Base-by-base conservation (phyloP, 2,888 invertebrate genomes). In the Oxystoma pomonae region DNA sequence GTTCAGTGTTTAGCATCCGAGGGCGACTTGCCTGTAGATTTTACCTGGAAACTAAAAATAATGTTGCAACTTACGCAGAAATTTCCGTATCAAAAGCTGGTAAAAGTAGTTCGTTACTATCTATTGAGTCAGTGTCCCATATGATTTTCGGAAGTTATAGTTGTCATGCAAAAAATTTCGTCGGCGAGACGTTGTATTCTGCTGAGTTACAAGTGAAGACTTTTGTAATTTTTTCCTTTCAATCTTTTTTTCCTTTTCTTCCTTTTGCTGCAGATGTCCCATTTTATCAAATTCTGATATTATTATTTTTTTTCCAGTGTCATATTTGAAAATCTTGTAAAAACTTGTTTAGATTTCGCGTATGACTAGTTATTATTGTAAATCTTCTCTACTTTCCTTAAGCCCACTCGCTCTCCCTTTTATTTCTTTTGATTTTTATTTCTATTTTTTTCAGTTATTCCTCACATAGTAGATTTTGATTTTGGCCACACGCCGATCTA, bases 391-490 rank as follows among this genome's bases (percentile, higher is more conserved):
- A 50, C 12, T 50, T 50, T 50, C 50, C 50, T 50, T 50, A 50
- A 50, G 35, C 12, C 12, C 35, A 35, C 35, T 35, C 12, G 35
- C 12, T 12, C 3, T 35, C 35, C 3, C 35, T 35, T 35, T 12
- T 35, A 7, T 35, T 35, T 35, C 35, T 35, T 7, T 35, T 35
- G 5, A 3, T 35, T 3, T 35, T 35, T 35, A 35, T 35, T 35
- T 35, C 69, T 69, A 67, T 82, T 74, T 70, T 82, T 86, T 88
- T 81, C 87, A 92, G 92, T 92, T 82, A 78, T 87, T 76, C 92
- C 92, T 78, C 89, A 87, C 81, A 90, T 92, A 81, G 88, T 85
- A 80, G 91, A 91, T 74, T 92, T 92, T 82, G 86, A 86, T 79
- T 91, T 92, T 81, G 91, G 90, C 69, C 84, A 87, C 78, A 85